phyloP scores from a whole-genome alignment of 2,888 invertebrate species.

The Pycnomerus fuliginosus region DNA sequence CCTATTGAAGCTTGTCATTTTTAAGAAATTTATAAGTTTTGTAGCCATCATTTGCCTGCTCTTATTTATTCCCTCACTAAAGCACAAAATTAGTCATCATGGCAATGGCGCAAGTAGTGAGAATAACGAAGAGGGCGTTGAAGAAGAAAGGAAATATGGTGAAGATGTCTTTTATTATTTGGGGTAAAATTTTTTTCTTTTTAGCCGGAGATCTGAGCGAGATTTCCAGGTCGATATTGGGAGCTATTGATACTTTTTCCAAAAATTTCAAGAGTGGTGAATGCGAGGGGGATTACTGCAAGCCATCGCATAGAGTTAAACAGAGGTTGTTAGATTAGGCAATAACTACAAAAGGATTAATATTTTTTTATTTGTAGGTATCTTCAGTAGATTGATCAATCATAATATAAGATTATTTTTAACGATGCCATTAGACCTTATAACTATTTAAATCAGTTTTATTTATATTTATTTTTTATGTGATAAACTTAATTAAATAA shows the following conservation, averaged over 20 bases:
- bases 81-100: conserved; percentile 34
- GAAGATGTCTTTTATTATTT: conserved; percentile 2
- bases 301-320: too few species aligned
- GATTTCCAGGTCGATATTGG: conserved; percentile 6
- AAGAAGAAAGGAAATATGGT: too few species aligned
- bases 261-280: conserved; percentile 3
- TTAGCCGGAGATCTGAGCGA: conserved; percentile 4
- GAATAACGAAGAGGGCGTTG: conserved; percentile 1
- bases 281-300: conserved; percentile 7
- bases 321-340: too few species aligned
- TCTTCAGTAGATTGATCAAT: too few species aligned
- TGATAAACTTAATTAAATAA: neutral
- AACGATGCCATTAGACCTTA: too few species aligned
- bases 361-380: too few species aligned
- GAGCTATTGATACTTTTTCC: conserved; percentile 15
- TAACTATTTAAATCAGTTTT: too few species aligned
- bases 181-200: neutral
- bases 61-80: conserved; percentile 66
- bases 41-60: conserved; percentile 73
- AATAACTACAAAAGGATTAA: too few species aligned
- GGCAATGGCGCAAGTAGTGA: conserved; percentile 3
- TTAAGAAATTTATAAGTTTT: conserved; percentile 80
- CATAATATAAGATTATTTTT: too few species aligned
- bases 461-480: too few species aligned
- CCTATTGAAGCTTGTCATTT: conserved; percentile 71